Conservation (phyloP, 2,797 vertebrate genomes). For the Gymnoscopelus microlampas region DNA sequence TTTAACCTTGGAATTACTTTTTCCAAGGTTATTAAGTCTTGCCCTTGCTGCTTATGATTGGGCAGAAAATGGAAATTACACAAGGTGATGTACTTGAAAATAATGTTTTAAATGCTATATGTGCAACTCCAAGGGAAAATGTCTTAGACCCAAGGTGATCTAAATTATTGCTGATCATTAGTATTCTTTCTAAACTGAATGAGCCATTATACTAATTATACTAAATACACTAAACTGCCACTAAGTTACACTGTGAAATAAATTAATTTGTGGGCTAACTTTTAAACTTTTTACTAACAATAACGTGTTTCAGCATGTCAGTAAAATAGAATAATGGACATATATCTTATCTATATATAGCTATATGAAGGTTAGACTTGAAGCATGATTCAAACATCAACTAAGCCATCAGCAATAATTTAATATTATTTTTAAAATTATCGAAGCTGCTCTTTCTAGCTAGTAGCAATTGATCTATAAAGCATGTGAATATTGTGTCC, state of each 20-base stretch:
- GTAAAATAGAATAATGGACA: too few relatives aligned
- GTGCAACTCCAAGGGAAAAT: background rate
- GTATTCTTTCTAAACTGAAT: slow-evolving; percentile 9
- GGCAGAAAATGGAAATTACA: slow-evolving; percentile 22
- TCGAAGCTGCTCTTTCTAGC: too few relatives aligned
- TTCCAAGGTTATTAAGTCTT: slow-evolving; percentile 41
- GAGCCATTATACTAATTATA: too few relatives aligned
- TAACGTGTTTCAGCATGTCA: too few relatives aligned
- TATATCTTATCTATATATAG: too few relatives aligned
- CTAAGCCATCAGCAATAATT: too few relatives aligned
- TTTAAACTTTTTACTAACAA: too few relatives aligned
- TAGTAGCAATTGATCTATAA: slow-evolving; percentile 11
- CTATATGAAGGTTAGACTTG: too few relatives aligned
- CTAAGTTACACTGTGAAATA: slow-evolving; percentile 5
- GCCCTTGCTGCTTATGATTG: slow-evolving; percentile 35
- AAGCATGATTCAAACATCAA: too few relatives aligned
- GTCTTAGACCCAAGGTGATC: background rate
- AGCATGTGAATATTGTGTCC: slow-evolving; percentile 10
- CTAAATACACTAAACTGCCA: background rate
- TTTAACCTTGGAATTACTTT: slow-evolving; percentile 17
- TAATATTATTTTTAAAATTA: too few relatives aligned
- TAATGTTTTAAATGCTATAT: slow-evolving; percentile 10
- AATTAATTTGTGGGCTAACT: background rate
- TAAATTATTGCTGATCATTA: background rate
- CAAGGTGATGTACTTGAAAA: slow-evolving; percentile 36